These are phyloP conservation scores for Habrosyne pyritoides DNA, from an alignment of 2,888 invertebrate species.

Conservation along the genomic window DNA sequence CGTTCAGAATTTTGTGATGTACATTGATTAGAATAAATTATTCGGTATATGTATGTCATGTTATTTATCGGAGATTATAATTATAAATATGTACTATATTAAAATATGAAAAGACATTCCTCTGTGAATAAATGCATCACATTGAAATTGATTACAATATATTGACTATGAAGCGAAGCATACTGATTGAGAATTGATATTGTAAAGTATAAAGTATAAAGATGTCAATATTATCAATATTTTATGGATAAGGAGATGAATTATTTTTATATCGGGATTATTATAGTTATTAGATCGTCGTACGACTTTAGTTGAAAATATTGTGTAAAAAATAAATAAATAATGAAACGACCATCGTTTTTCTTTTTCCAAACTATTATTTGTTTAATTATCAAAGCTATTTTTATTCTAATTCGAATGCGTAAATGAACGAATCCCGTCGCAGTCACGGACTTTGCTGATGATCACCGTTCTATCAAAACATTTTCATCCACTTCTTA, in stretches of 20 bases:
- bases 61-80: conserved; percentile 28
- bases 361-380: neutral
- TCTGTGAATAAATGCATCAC: conserved; percentile 53
- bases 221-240: conserved; percentile 70
- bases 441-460: too few relatives aligned
- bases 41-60: conserved; percentile 24
- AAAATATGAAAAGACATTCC: conserved; percentile 20
- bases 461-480: too few relatives aligned
- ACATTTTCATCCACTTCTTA: too few relatives aligned
- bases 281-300: conserved; percentile 70
- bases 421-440: too few relatives aligned
- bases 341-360: conserved; percentile 39
- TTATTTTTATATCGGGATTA: conserved; percentile 83
- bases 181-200: conserved; percentile 54
- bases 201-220: conserved; percentile 73
- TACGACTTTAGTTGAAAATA: conserved; percentile 75
- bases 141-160: conserved; percentile 32
- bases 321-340: conserved; percentile 79
- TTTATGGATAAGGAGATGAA: conserved; percentile 71
- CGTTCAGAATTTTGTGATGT: conserved; percentile 57
- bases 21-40: conserved; percentile 38
- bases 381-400: too few relatives aligned
- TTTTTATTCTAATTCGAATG: too few relatives aligned
- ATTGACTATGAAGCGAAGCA: conserved; percentile 36
- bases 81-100: conserved; percentile 28